Evolutionary conservation across 2,797 vertebrate genomes (phyloP), one percentile per base, ranked within the genome.

Genomic region (Momotus momota): DNA sequence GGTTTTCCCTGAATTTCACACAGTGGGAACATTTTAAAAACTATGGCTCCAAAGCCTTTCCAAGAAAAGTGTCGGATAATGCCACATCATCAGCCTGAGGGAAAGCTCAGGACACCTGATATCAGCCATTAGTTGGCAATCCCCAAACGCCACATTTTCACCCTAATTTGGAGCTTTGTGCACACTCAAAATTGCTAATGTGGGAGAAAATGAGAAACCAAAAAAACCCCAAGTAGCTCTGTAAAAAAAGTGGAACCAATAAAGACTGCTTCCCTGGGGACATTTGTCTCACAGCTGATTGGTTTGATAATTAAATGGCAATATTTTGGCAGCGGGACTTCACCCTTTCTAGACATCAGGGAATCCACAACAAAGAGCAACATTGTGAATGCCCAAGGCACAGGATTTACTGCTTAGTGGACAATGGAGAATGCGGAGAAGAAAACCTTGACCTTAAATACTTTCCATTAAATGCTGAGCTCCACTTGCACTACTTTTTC

Each of bases 261-360:
- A 66, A 94, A 72, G 80, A 78, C 69, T 79, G 58, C 43, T 90
- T 96, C 80, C 88, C 93, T 77, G 61, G 83, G 55, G 94, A 94
- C 51, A 81, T 88, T 77, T 90, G 80, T 93, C 80, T 95, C 86
- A 75, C 51, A 88, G 82, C 72, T 95, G 88, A 92, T 93, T 88
- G 90, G 88, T 81, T 94, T 92, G 78, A 93, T 90, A 90, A 96
- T 95, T 90, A 96, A 96, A 90, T 81, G 55, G 66, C 40, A 92
- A 93, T 94, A 95, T 94, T 94, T 95, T 84, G 93, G 92, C 88
- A 93, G 55, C 0, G 0, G 80, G 86, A 92, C 86, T 90, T 93
- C 77, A 90, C 80, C 86, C 51, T 72, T 88, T 94, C 86, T 84
- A 95, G 87, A 92, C 83, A 90, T 86, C 43, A 86, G 90, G 66